These are phyloP conservation scores for Crypturellus undulatus DNA, from an alignment of 2,113 vertebrate genomes.

Conservation along the genomic window DNA sequence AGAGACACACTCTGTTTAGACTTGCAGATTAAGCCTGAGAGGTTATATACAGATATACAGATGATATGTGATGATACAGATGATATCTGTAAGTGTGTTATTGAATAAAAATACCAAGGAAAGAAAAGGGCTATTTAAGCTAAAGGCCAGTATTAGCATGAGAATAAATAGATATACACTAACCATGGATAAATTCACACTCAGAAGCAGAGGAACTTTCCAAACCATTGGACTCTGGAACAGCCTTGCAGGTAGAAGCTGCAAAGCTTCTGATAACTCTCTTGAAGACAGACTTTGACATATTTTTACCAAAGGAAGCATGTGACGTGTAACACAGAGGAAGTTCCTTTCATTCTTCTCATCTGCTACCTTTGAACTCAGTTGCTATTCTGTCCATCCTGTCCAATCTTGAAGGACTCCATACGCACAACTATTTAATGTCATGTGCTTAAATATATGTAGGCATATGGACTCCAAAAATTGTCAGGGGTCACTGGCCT, in stretches of 20 bases:
- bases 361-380: neutral
- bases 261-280: neutral
- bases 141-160: neutral
- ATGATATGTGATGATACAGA: neutral
- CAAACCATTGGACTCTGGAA: neutral
- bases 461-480: neutral
- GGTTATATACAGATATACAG: neutral
- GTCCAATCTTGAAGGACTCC: neutral
- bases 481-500: accelerated
- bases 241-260: neutral
- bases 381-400: accelerated
- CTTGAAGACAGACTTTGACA: neutral
- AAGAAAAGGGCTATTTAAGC: neutral
- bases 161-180: neutral
- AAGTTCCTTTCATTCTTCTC: neutral
- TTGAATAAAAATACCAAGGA: neutral
- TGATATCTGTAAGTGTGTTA: neutral
- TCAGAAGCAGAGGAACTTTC: neutral
- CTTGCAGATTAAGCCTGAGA: neutral
- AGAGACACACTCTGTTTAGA: neutral
- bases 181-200: neutral
- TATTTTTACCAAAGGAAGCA: neutral
- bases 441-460: accelerated
- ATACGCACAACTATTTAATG: neutral
- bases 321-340: neutral